Evolutionary conservation across 2,113 vertebrate species (phyloP), one percentile per base, ranked within the genome.

Genomic region (Balaenoptera acutorostrata): DNA sequence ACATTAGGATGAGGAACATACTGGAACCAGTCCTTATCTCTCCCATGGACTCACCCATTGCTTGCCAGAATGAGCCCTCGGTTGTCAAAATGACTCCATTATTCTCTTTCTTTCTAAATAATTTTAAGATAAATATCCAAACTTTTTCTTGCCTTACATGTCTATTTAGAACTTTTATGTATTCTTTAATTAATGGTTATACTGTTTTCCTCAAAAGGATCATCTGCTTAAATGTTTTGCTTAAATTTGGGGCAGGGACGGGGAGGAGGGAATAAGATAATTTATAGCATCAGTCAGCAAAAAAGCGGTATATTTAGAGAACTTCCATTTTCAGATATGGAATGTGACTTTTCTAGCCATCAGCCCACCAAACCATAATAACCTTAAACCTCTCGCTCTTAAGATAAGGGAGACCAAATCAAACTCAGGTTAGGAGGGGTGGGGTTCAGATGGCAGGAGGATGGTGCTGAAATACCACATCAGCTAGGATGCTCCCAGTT

Each of bases 101-200:
- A 59, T 41, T 93, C 21, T 64, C 59, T 87, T 75, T 89, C 29
- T 92, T 66, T 77, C 87, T 59, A 77, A 41, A 41, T 61, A 61
- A 27, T 17, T 57, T 57, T 91, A 64, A 88, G 36, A 39, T 88
- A 31, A 46, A 29, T 52, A 82, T 59, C 15, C 23, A 93, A 55
- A 14, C 8, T 25, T 44, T 84, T 75, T 21, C 49, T 77, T 74
- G 36, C 11, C 44, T 33, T 20, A 0, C 18, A 36, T 23, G 36
- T 12, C 10, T 80, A 49, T 39, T 75, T 74, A 75, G 36, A 88
- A 64, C 13, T 71, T 63, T 57, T 23, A 64, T 4, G 15, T 95
- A 13, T 81, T 75, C 20, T 85, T 85, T 90, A 90, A 36, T 33
- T 85, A 90, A 61, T 46, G 71, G 36, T 25, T 74, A 13, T 46